phyloP scores from a whole-genome alignment of 2,797 vertebrate genomes.

The Tinamus major region DNA sequence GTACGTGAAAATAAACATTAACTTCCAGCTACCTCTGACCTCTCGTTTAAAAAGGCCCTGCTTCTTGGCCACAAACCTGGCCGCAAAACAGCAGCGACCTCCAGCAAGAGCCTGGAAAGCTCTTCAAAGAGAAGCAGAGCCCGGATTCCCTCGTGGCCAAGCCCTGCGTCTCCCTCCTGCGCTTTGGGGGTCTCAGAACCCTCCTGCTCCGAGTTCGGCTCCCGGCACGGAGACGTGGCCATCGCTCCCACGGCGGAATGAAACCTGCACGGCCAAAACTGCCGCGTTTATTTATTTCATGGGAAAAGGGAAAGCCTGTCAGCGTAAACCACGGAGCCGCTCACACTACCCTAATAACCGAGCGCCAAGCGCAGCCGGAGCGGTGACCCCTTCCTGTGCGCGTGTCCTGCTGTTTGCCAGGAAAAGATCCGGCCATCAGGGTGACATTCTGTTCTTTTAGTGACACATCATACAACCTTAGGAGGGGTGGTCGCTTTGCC shows the following conservation, averaged over 20 bases:
- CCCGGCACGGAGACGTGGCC: background rate
- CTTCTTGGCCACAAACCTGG: background rate
- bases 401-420: background rate
- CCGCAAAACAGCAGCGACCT: background rate
- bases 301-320: background rate
- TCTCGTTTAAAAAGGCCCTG: background rate
- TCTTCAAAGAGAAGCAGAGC: background rate
- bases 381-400: background rate
- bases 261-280: background rate
- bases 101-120: background rate
- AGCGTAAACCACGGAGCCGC: background rate
- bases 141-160: accelerated
- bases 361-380: background rate
- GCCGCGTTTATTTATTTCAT: background rate
- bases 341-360: background rate
- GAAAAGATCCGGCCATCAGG: background rate
- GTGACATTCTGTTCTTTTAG: background rate
- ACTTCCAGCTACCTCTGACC: background rate
- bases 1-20: background rate
- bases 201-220: background rate
- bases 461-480: background rate
- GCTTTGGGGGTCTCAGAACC: background rate
- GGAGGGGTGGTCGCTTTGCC: background rate
- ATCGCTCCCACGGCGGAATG: background rate
- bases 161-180: background rate